Base-by-base conservation (phyloP, 2,797 vertebrate genomes). In the Gymnocypris eckloni region DNA sequence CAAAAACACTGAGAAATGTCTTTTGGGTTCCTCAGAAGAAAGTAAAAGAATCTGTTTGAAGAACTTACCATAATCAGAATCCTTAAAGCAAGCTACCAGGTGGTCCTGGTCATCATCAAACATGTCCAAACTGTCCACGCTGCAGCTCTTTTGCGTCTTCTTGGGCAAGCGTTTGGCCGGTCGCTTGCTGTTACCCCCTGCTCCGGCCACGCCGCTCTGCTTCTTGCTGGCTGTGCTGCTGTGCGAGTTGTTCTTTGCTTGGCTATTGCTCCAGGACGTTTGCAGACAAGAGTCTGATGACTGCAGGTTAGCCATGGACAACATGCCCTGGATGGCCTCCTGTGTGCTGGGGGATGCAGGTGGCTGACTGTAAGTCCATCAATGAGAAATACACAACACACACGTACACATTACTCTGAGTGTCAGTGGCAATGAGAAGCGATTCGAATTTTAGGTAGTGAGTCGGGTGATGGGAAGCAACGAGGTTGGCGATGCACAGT, bases 281-380 rank as follows among this genome's bases (percentile, higher is more conserved):
- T 97, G 97, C 92, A 98, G 94, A 93, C 97, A 97, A 91, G 96
- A 96, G 91, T 98, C 98, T 16, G 98, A 98, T 33, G 98, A 97
- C 90, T 97, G 97, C 93, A 99, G 96, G 94, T 99, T 99, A 93
- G 98, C 98, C 98, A 99, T 99, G 71, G 98, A 99, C 88, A 99
- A 94, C 98, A 99, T 99, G 93, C 98, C 98, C 97, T 99, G 98
- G 95, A 99, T 99, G 90, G 98, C 98, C 95, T 99, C 98, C 94
- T 99, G 98, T 11, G 98, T 99, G 95, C 98, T 99, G 94, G 98
- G 98, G 90, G 98, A 99, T 91, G 98, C 98, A 84, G 98, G 98
- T 88, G 98, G 98, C 95, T 99, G 98, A 95, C 98, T 99, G 95
- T 93, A 95, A 95, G 93, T 93, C 91, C 89, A 93, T 91, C 93